Conservation (phyloP, 1,140 invertebrate genomes). For the Platyura marginata region DNA sequence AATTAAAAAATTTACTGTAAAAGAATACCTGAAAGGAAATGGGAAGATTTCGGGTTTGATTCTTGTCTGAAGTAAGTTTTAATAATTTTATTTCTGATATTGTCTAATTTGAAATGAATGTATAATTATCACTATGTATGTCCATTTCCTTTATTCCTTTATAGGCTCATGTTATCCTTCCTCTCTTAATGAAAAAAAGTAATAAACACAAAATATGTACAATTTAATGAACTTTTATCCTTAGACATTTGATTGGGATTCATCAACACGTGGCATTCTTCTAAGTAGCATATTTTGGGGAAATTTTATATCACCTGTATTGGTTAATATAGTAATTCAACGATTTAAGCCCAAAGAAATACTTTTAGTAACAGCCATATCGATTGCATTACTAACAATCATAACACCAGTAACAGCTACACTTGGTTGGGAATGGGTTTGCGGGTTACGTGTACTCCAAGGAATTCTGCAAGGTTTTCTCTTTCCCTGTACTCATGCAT, state of each 20-base stretch:
- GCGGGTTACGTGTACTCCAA: conserved; percentile 43
- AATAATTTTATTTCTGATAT: too few relatives aligned
- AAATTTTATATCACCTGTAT: conserved; percentile 33
- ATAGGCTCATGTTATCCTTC: too few relatives aligned
- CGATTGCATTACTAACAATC: conserved; percentile 23
- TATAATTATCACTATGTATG: too few relatives aligned
- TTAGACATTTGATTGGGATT: conserved; percentile 27
- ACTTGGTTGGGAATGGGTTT: conserved; percentile 35
- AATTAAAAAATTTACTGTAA: too few relatives aligned
- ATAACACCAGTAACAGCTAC: conserved; percentile 24
- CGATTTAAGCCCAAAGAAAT: conserved; percentile 44
- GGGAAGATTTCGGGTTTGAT: too few relatives aligned
- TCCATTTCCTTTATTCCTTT: too few relatives aligned
- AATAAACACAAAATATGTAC: too few relatives aligned
- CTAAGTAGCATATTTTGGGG: conserved; percentile 50
- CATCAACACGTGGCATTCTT: conserved; percentile 28
- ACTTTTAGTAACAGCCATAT: conserved; percentile 32
- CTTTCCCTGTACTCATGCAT: conserved; percentile 55
- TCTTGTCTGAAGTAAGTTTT: too few relatives aligned
- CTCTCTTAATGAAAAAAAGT: too few relatives aligned
- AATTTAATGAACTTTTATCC: too few relatives aligned
- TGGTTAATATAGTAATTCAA: conserved; percentile 45
- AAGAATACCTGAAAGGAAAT: too few relatives aligned
- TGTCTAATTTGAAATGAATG: too few relatives aligned
- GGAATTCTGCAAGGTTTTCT: conserved; percentile 63